Evolutionary conservation across 2,888 invertebrate genomes (phyloP).

Genomic region (Theristus sp.): DNA sequence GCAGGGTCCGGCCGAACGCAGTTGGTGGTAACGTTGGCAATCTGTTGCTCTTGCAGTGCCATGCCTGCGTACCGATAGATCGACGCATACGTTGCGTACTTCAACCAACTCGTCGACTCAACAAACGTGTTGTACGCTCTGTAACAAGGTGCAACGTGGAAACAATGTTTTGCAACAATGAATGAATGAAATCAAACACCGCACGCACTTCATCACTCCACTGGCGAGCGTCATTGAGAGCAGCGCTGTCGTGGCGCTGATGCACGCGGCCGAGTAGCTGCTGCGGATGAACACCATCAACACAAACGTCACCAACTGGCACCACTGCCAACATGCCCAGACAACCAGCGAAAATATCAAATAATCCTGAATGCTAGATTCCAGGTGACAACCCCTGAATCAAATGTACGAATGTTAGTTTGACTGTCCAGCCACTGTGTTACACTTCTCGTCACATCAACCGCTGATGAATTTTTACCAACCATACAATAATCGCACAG

Average conservation of each 20-base stretch:
- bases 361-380: conserved; percentile 32
- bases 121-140: neutral
- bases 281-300: conserved; percentile 60
- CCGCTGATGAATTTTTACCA: no score
- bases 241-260: neutral
- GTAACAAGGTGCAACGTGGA: neutral
- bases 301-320: conserved; percentile 64
- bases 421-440: no score
- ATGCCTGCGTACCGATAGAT: conserved; percentile 51
- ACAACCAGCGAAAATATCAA: conserved; percentile 50
- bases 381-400: neutral
- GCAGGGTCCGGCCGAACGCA: neutral
- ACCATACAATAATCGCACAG: conserved; percentile 33
- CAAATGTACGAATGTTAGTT: neutral
- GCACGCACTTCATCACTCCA: conserved; percentile 4
- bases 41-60: neutral
- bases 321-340: conserved; percentile 65
- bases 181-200: no score
- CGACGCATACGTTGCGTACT: conserved; percentile 56
- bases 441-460: neutral
- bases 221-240: neutral
- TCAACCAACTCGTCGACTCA: conserved; percentile 48
- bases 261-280: conserved; percentile 52
- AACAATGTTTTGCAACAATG: neutral
- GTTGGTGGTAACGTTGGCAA: neutral